These are phyloP conservation scores for Lagodon rhomboides DNA, from an alignment of 2,797 vertebrate species.

Conservation along the genomic window DNA sequence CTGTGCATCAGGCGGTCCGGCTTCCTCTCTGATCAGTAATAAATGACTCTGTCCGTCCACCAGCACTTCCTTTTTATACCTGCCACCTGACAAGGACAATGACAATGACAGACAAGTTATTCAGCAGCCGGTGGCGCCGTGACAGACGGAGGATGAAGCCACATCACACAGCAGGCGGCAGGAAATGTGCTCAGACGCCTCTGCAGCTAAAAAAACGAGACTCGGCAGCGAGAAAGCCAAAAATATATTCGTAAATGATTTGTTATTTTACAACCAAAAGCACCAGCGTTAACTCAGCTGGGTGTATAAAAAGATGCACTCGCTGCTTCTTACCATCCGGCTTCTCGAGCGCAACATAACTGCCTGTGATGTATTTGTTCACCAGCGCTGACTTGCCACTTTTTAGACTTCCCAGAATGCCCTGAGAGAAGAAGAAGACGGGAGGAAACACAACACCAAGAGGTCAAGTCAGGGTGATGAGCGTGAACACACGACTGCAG, in stretches of 20 bases:
- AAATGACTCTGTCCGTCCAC: conserved; percentile 95
- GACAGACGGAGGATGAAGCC: conserved; percentile 9
- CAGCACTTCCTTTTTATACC: conserved; percentile 95
- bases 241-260: neutral
- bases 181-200: neutral
- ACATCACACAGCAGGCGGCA: neutral
- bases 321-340: conserved; percentile 87
- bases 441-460: conserved; percentile 36
- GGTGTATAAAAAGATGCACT: neutral
- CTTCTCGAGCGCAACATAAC: conserved; percentile 91
- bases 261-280: neutral
- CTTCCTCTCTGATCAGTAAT: conserved; percentile 94
- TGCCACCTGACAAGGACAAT: conserved; percentile 84
- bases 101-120: conserved; percentile 40
- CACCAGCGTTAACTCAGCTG: neutral
- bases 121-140: conserved; percentile 2
- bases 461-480: conserved; percentile 14
- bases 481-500: neutral
- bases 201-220: neutral
- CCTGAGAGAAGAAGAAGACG: conserved; percentile 79
- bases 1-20: conserved; percentile 91
- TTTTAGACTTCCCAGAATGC: conserved; percentile 91
- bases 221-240: neutral
- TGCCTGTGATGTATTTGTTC: conserved; percentile 95
- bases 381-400: conserved; percentile 95